Evolutionary conservation across 53 echinoderm and acorn worm species (phyloP).

Genomic region (Henricia sp.): DNA sequence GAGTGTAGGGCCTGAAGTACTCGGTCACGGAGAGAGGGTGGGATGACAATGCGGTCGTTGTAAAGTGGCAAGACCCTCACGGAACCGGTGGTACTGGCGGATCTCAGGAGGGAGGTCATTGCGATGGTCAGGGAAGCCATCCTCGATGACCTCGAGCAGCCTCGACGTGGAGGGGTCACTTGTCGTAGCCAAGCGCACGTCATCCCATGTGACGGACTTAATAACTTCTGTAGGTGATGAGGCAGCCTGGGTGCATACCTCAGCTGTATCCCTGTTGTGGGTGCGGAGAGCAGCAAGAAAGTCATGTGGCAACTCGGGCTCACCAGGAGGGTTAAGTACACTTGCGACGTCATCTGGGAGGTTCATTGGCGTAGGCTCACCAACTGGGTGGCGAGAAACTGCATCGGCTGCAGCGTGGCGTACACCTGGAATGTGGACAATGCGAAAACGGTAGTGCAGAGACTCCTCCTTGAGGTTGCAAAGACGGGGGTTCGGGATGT

Average conservation of each 20-base stretch:
- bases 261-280: too few species aligned
- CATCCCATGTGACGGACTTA: slow-evolving; percentile 11
- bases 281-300: too few species aligned
- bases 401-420: too few species aligned
- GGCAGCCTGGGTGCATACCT: too few species aligned
- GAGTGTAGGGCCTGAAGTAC: slow-evolving; percentile 63
- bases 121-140: slow-evolving; percentile 58
- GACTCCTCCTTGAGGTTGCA: too few species aligned
- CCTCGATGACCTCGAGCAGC: slow-evolving; percentile 11
- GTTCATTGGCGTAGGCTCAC: too few species aligned
- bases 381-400: too few species aligned
- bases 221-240: neutral
- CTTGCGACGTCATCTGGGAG: too few species aligned
- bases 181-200: neutral
- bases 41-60: slow-evolving; percentile 60
- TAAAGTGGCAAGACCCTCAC: slow-evolving; percentile 43
- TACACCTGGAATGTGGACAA: too few species aligned
- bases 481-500: neutral
- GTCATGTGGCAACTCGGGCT: too few species aligned
- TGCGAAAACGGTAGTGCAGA: too few species aligned
- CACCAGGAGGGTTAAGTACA: too few species aligned
- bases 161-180: slow-evolving; percentile 24
- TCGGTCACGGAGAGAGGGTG: slow-evolving; percentile 41
- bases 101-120: slow-evolving; percentile 37
- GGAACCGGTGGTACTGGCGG: slow-evolving; percentile 37